Base-by-base conservation (phyloP, 1,140 invertebrate species). In the Sycophila sp. region DNA sequence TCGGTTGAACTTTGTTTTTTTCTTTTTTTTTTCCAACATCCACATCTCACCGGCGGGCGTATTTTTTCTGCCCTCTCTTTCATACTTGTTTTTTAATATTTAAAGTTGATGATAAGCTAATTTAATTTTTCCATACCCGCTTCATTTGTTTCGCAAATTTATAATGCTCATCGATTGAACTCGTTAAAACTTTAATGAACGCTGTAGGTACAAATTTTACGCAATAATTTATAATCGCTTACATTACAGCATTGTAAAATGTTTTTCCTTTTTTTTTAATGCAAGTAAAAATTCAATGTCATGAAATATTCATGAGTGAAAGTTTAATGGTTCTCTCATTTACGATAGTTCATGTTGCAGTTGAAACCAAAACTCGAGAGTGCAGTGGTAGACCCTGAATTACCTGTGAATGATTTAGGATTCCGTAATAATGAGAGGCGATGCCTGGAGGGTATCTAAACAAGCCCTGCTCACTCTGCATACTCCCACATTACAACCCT, bases 331-430 rank as follows among this genome's bases (percentile, higher is more conserved):
- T n/a, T n/a, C n/a, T n/a, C n/a, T n/a, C n/a, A n/a, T n/a, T n/a
- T n/a, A n/a, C n/a, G n/a, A n/a, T n/a, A n/a, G n/a, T n/a, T n/a
- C n/a, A n/a, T n/a, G 42, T 0, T 2, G 13, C 19, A 47, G 42
- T 22, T 47, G 42, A 74, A 73, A 73, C 67, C 74, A 72, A 73
- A 71, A 71, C 63, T 73, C 51, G 71, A 47, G 42, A 22, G 42
- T 22, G 56, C 65, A 58, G 15, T 56, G 34, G 38, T 66, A 26
- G 49, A 51, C 60, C 68, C 71, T 74, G 71, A 76, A 75, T 76
- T 75, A 73, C 68, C 67, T 72, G 56, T 75, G 74, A 77, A 75
- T 75, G 72, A 77, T 75, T 73, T 70, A 77, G 72, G 65, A 60
- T 68, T 51, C 15, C 40, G 38, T 68, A 73, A 76, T 73, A 75